A percentile compares a stretch with the other conserved stretches of the same genome.
Conservation (phyloP, 2,113 vertebrate species). For the Macheiramphus alcinus region DNA sequence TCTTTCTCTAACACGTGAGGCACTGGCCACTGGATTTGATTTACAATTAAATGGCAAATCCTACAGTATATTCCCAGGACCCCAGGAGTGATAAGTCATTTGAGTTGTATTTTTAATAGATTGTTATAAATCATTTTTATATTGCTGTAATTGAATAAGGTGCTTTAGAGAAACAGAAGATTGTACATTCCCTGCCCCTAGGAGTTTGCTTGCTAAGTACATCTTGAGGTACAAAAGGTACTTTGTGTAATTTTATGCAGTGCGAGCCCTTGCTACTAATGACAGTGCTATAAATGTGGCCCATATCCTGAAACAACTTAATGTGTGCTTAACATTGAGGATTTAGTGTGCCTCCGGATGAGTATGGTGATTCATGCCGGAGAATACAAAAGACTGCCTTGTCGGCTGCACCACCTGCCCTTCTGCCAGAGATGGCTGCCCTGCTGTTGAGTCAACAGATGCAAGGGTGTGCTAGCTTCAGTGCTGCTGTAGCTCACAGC, state of each 20-base stretch:
- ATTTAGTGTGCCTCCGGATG: neutral
- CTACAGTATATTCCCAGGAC: slow-evolving; percentile 28
- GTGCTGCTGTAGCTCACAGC: neutral
- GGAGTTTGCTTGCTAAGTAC: slow-evolving; percentile 57
- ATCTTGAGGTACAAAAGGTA: slow-evolving; percentile 49
- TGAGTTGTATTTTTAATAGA: slow-evolving; percentile 54
- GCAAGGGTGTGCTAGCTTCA: neutral
- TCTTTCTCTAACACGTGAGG: neutral
- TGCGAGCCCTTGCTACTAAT: slow-evolving; percentile 30
- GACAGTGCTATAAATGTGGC: slow-evolving; percentile 26
- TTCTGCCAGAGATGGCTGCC: neutral
- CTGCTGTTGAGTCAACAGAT: neutral
- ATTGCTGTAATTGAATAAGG: slow-evolving; percentile 42
- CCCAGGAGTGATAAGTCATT: slow-evolving; percentile 33
- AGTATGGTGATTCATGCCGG: neutral
- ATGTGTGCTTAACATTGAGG: neutral
- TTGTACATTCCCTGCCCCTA: slow-evolving; percentile 31
- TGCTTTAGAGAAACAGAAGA: slow-evolving; percentile 55
- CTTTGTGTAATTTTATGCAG: slow-evolving; percentile 59
- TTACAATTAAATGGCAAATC: slow-evolving; percentile 32
- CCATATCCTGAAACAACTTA: slow-evolving; percentile 56
- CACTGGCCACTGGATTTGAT: slow-evolving; percentile 5
- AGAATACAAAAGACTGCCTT: neutral
- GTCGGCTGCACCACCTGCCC: neutral
- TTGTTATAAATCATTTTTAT: slow-evolving; percentile 60